phyloP scores from a whole-genome alignment of 92 coral and sea anemone species.

The Heteractis magnifica region DNA sequence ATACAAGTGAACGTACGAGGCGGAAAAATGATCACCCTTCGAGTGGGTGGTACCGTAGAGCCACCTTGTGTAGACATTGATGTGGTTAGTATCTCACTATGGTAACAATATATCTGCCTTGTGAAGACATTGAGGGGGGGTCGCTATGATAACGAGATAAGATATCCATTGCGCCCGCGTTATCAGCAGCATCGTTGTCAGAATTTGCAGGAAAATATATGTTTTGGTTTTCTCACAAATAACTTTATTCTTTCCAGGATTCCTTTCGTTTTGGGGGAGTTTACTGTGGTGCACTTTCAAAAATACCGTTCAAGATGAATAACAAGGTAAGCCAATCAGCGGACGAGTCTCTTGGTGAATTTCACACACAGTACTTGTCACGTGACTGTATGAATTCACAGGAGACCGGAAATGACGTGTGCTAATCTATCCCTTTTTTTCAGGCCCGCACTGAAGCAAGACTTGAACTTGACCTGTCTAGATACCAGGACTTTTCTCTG shows the following conservation, averaged over 20 bases:
- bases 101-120: not conserved
- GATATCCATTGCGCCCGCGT: not conserved
- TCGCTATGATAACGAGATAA: not conserved
- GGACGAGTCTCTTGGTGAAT: too few relatives aligned
- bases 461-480: constrained; percentile 80
- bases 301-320: constrained; percentile 60
- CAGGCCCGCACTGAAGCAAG: constrained; percentile 89
- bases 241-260: constrained; percentile 39
- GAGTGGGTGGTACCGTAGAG: constrained; percentile 96
- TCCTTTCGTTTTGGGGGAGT: constrained; percentile 89
- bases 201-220: not conserved
- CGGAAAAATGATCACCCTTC: constrained; percentile 77
- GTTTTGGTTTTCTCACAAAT: not conserved
- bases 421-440: not conserved
- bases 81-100: constrained; percentile 56
- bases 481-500: constrained; percentile 84
- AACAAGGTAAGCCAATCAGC: constrained; percentile 59
- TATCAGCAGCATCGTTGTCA: not conserved
- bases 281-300: constrained; percentile 91
- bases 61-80: constrained; percentile 97
- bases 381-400: not conserved
- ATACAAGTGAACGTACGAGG: constrained; percentile 89
- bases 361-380: not conserved
- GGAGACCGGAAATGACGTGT: not conserved
- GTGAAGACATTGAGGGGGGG: constrained; percentile 26